A percentile compares a stretch with the other conserved stretches of the same genome.
These are phyloP conservation scores for Melipona quadrifasciata DNA, from an alignment of 1,140 invertebrate genomes.

Conservation along the genomic window DNA sequence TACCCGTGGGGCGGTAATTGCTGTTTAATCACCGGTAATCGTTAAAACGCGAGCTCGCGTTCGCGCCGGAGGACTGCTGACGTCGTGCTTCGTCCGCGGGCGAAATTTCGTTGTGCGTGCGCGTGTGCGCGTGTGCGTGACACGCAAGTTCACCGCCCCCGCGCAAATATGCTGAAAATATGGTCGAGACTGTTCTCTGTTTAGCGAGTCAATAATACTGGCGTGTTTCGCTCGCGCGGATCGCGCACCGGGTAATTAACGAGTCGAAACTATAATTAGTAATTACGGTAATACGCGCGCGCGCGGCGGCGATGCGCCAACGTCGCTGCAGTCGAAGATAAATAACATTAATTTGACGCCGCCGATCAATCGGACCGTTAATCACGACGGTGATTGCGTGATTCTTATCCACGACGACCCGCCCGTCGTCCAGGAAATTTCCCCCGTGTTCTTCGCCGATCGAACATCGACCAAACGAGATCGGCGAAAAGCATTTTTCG, in stretches of 20 bases:
- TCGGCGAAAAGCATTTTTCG: too few species aligned
- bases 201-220: slow-evolving; percentile 68
- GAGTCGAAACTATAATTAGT: slow-evolving; percentile 68
- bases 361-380: slow-evolving; percentile 44
- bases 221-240: slow-evolving; percentile 49
- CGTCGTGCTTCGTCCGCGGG: slow-evolving; percentile 24
- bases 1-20: slow-evolving; percentile 14
- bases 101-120: slow-evolving; percentile 34
- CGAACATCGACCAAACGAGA: neutral
- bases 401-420: slow-evolving; percentile 12
- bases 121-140: slow-evolving; percentile 1
- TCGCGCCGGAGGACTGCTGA: slow-evolving; percentile 23
- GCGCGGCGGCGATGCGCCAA: slow-evolving; percentile 32
- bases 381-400: slow-evolving; percentile 51
- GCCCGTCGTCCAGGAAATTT: neutral
- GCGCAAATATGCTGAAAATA: slow-evolving; percentile 63
- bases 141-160: slow-evolving; percentile 29
- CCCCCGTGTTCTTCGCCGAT: neutral
- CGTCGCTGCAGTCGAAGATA: slow-evolving; percentile 52
- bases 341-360: slow-evolving; percentile 65
- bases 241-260: slow-evolving; percentile 61
- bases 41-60: slow-evolving; percentile 23
- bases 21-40: slow-evolving; percentile 46
- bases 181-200: slow-evolving; percentile 62
- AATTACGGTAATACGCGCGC: slow-evolving; percentile 61